phyloP scores from a whole-genome alignment of 2,113 vertebrate species.

The Nymphicus hollandicus region DNA sequence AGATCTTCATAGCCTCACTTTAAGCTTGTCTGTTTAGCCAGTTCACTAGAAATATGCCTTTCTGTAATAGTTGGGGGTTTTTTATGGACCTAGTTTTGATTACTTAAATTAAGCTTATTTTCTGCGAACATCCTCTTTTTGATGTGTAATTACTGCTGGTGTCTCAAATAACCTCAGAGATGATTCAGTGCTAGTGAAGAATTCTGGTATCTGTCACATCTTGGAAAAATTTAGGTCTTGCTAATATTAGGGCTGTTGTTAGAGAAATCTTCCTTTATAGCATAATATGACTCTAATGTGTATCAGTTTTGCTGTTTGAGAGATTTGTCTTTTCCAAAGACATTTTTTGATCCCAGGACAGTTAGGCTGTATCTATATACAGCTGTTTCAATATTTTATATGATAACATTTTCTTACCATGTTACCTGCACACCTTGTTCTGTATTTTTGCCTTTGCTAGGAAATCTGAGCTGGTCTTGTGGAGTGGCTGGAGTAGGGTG shows the following conservation, averaged over 20 bases:
- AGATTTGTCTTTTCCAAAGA: background rate
- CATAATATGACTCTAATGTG: background rate
- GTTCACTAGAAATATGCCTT: background rate
- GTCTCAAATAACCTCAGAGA: background rate
- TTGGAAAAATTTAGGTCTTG: background rate
- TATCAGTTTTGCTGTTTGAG: background rate
- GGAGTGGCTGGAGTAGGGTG: background rate
- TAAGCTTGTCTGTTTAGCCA: background rate
- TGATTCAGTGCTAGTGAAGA: background rate
- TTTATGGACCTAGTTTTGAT: background rate
- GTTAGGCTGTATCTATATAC: background rate
- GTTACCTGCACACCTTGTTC: background rate
- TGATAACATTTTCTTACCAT: accelerated
- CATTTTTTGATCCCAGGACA: background rate
- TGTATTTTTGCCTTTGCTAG: background rate
- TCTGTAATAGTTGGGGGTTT: background rate
- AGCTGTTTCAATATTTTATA: no score
- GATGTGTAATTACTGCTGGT: background rate
- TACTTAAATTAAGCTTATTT: background rate
- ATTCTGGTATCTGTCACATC: background rate
- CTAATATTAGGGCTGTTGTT: background rate
- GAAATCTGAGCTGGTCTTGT: accelerated
- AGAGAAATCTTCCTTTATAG: background rate
- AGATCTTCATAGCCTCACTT: background rate
- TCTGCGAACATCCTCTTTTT: background rate